phyloP scores from a whole-genome alignment of 2,797 vertebrate genomes.

The Galago senegalensis region DNA sequence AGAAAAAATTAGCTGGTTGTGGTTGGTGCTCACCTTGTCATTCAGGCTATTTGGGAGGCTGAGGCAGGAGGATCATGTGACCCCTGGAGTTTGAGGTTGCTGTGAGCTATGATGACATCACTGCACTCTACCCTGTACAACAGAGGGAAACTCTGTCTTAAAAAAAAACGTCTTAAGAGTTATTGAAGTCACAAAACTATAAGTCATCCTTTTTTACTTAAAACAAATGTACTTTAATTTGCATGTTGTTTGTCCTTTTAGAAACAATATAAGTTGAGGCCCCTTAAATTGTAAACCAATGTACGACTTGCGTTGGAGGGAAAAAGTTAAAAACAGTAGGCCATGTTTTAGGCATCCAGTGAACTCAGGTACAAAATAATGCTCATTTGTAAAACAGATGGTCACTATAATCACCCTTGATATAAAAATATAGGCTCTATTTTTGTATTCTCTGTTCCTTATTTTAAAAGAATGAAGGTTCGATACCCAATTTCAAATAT shows the following conservation, averaged over 20 bases:
- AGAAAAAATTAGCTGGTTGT: too few relatives aligned
- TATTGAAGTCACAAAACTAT: slow-evolving; percentile 13
- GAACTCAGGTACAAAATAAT: neutral
- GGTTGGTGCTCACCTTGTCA: too few relatives aligned
- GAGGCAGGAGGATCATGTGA: too few relatives aligned
- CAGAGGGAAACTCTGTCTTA: too few relatives aligned
- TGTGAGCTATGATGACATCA: too few relatives aligned
- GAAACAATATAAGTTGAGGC: slow-evolving; percentile 16
- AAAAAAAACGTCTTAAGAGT: neutral
- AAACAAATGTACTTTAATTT: slow-evolving; percentile 1
- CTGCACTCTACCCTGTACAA: too few relatives aligned
- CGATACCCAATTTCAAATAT: slow-evolving; percentile 5
- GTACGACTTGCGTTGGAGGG: neutral
- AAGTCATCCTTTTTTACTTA: neutral
- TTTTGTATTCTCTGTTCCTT: too few relatives aligned
- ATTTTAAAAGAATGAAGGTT: too few relatives aligned
- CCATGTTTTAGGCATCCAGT: neutral
- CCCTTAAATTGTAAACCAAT: neutral
- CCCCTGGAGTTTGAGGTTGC: too few relatives aligned
- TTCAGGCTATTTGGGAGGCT: too few relatives aligned
- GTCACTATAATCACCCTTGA: neutral
- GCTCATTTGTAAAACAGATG: neutral
- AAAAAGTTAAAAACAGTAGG: neutral
- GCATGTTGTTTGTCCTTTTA: neutral
- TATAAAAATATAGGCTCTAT: neutral